phyloP scores from a whole-genome alignment of 2,113 vertebrate species.

The Calypte anna region DNA sequence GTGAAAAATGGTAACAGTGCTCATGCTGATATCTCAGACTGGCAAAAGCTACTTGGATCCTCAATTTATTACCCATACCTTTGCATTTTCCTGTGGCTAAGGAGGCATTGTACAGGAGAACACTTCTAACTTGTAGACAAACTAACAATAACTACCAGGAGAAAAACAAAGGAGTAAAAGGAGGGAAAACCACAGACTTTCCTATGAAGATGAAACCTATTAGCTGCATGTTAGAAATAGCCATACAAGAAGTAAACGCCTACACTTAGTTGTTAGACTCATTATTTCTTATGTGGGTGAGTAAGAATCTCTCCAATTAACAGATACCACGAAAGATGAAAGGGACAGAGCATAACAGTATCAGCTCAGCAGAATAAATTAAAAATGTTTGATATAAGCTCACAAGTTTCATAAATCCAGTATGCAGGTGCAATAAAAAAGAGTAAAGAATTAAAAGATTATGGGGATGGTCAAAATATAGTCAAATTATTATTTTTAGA shows the following conservation, averaged over 20 bases:
- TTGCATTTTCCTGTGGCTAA: neutral
- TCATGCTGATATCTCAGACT: neutral
- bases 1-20: neutral
- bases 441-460: neutral
- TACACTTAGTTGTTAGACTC: neutral
- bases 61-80: neutral
- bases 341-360: neutral
- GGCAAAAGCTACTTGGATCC: neutral
- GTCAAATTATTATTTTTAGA: neutral
- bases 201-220: neutral
- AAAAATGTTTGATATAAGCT: neutral
- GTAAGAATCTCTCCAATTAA: neutral
- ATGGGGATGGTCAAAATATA: neutral
- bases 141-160: neutral
- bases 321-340: neutral
- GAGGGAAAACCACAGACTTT: conserved; percentile 23
- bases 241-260: neutral
- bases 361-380: neutral
- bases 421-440: neutral
- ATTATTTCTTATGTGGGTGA: conserved; percentile 3
- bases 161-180: neutral
- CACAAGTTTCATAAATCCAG: neutral
- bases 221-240: neutral
- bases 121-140: neutral
- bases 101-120: neutral